These are phyloP conservation scores for Phyllotreta striolata DNA, from an alignment of 2,888 invertebrate species.

Conservation along the genomic window DNA sequence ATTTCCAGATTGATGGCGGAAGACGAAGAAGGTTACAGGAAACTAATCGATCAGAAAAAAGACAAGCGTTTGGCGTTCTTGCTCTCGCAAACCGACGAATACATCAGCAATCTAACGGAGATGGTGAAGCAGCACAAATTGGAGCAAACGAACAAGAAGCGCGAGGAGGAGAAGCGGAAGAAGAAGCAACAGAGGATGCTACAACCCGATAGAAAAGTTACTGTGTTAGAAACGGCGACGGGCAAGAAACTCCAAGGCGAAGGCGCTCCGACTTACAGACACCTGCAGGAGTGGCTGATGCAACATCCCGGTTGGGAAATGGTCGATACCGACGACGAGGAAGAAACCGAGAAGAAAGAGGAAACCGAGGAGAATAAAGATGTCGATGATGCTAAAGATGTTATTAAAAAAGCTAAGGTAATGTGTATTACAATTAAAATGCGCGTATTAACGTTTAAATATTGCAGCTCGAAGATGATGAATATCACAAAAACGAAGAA, in stretches of 20 bases:
- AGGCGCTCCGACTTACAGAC: slow-evolving; percentile 86
- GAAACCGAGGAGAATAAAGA: slow-evolving; percentile 63
- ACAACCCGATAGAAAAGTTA: slow-evolving; percentile 86
- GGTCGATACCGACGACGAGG: slow-evolving; percentile 76
- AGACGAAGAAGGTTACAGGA: slow-evolving; percentile 99
- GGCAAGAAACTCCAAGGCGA: slow-evolving; percentile 81
- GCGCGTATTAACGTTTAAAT: too few relatives aligned
- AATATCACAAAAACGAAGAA: slow-evolving; percentile 86
- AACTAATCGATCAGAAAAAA: slow-evolving; percentile 99
- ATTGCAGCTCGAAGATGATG: slow-evolving; percentile 82
- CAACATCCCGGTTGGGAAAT: slow-evolving; percentile 95
- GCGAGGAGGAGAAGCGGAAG: slow-evolving; percentile 81
- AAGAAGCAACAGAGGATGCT: slow-evolving; percentile 85
- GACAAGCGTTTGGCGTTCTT: slow-evolving; percentile 98
- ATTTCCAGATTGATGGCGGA: slow-evolving; percentile 91
- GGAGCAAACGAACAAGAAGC: slow-evolving; percentile 90
- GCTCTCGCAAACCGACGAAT: slow-evolving; percentile 98
- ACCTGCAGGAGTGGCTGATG: slow-evolving; percentile 87
- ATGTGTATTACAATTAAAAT: neutral
- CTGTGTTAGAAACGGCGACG: slow-evolving; percentile 87
- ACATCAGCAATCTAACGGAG: slow-evolving; percentile 95
- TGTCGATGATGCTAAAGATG: slow-evolving; percentile 34
- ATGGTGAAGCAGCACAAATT: slow-evolving; percentile 97
- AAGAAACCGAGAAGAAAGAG: slow-evolving; percentile 71
- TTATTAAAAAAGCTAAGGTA: slow-evolving; percentile 36